Percentiles rank a stretch among this genome's conserved stretches.
Evolutionary conservation across 2,797 vertebrate species (phyloP).

Genomic region (Onychomys torridus): DNA sequence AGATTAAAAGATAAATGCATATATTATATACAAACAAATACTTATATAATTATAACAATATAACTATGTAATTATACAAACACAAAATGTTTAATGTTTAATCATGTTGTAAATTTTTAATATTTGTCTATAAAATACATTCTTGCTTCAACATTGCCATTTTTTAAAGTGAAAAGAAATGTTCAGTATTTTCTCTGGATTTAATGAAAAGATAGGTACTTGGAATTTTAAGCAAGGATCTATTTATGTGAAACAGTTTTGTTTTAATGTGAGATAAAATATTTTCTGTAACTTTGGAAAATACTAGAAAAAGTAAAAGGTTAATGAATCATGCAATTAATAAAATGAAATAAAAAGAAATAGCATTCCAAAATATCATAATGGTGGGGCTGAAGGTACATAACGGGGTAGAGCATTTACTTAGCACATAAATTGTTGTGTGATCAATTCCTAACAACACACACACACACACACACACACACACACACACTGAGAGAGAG

Average conservation of each 20-base stretch:
- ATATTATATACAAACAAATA: not conserved
- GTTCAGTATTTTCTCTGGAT: not conserved
- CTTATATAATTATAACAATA: not conserved
- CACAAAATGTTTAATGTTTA: not conserved
- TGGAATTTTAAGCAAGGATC: not conserved
- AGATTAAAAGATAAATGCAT: constrained; percentile 12
- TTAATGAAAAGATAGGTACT: not conserved
- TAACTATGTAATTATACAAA: constrained; percentile 21
- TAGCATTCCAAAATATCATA: not conserved
- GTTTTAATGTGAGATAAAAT: not conserved
- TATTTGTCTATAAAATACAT: not conserved
- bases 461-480: too few relatives aligned
- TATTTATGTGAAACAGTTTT: not conserved
- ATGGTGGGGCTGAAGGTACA: not conserved
- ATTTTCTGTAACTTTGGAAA: constrained; percentile 38
- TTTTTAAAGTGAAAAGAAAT: constrained; percentile 17
- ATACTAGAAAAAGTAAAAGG: not conserved
- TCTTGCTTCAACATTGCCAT: not conserved
- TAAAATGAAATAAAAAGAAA: constrained; percentile 29
- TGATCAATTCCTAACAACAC: not conserved
- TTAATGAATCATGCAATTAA: not conserved
- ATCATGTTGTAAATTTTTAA: constrained; percentile 34
- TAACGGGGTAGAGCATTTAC: not conserved
- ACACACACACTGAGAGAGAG: too few relatives aligned
- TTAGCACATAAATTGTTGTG: not conserved